Conservation (phyloP, 2,113 vertebrate genomes). For the Scalopus aquaticus region DNA sequence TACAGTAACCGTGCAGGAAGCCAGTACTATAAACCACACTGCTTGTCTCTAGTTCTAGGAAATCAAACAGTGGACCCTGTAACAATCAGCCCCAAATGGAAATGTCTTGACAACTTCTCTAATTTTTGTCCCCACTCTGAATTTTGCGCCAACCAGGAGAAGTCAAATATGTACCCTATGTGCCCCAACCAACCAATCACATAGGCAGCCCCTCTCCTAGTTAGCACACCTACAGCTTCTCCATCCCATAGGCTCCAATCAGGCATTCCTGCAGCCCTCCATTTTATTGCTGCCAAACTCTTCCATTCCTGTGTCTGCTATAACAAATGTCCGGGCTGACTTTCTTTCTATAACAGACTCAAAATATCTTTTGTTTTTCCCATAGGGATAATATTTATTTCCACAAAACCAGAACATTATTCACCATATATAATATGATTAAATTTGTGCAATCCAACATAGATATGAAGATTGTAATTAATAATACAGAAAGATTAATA, state of each 20-base stretch:
- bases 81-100: background rate
- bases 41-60: background rate
- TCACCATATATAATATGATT: background rate
- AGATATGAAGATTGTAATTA: background rate
- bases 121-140: background rate
- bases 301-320: background rate
- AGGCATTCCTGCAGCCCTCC: background rate
- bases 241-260: background rate
- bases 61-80: background rate
- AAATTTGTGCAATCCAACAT: background rate
- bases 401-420: background rate
- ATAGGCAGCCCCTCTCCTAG: background rate
- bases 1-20: background rate
- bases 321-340: background rate
- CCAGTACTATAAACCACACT: background rate
- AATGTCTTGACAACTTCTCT: background rate
- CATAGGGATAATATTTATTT: background rate
- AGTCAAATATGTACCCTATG: background rate
- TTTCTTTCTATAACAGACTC: background rate
- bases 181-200: too few species aligned
- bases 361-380: background rate
- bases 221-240: background rate
- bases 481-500: background rate
- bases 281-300: background rate
- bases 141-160: background rate